A percentile compares a stretch with the other conserved stretches of the same genome.
Evolutionary conservation across 2,797 vertebrate genomes (phyloP).

Genomic region (Martes flavigula): DNA sequence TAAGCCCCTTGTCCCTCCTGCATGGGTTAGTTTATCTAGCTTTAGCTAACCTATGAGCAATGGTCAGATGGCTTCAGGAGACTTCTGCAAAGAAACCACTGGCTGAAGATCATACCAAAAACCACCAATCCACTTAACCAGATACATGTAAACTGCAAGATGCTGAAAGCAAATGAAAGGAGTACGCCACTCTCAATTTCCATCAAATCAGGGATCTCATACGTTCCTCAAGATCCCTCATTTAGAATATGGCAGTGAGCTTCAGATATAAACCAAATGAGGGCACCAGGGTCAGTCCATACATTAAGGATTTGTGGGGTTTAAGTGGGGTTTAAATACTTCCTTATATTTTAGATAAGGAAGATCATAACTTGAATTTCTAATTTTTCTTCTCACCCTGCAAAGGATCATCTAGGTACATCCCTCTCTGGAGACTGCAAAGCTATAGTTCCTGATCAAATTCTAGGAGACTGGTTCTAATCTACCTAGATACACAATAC

Average conservation of each 20-base stretch:
- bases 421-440: neutral
- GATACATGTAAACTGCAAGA: neutral
- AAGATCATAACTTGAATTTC: conserved; percentile 11
- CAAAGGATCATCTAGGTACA: neutral
- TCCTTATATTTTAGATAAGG: conserved; percentile 34
- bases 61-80: conserved; percentile 28
- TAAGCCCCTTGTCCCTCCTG: conserved; percentile 13
- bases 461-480: conserved; percentile 25
- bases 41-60: neutral
- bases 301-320: neutral
- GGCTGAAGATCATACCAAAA: conserved; percentile 13
- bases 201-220: neutral
- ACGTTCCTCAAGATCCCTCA: neutral
- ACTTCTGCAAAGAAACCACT: conserved; percentile 41
- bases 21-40: conserved; percentile 42
- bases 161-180: conserved; percentile 6
- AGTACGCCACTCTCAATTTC: neutral
- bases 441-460: conserved; percentile 5
- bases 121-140: neutral
- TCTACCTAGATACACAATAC: neutral
- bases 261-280: neutral
- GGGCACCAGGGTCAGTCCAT: neutral
- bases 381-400: conserved; percentile 12
- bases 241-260: neutral
- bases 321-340: conserved; percentile 21